Percentiles rank a stretch among this genome's conserved stretches.
Evolutionary conservation across 2,797 vertebrate genomes (phyloP).

Genomic region (Typhlichthys eigenmanni): DNA sequence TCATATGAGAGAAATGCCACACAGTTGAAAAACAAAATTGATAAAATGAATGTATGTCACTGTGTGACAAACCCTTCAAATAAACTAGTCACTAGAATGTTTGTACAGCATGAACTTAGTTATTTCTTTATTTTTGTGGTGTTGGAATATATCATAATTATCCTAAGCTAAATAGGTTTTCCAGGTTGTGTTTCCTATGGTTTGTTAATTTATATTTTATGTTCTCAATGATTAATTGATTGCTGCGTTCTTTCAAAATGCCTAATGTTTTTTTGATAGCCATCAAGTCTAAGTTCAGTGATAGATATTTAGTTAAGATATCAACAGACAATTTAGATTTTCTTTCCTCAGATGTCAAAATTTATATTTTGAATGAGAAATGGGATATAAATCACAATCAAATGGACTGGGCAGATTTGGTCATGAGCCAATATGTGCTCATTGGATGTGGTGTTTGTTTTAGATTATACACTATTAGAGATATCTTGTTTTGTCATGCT

Average conservation of each 20-base stretch:
- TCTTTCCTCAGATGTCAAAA: no score
- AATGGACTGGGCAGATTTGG: no score
- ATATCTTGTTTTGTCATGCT: no score
- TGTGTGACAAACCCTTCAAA: constrained; percentile 28
- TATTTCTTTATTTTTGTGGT: neutral
- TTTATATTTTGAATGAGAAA: no score
- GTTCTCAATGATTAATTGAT: neutral
- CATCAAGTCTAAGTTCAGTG: no score
- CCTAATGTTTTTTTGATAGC: neutral
- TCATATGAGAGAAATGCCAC: constrained; percentile 10
- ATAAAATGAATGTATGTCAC: constrained; percentile 44
- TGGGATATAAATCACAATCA: no score
- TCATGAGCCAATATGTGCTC: no score
- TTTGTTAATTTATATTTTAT: neutral
- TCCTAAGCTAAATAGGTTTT: neutral
- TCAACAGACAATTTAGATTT: no score
- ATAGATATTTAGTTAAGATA: neutral
- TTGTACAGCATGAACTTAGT: constrained; percentile 15
- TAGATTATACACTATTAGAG: no score
- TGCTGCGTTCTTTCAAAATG: neutral
- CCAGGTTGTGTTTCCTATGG: neutral
- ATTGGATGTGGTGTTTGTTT: no score
- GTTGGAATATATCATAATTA: neutral
- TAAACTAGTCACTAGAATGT: constrained; percentile 24
- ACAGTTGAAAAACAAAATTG: constrained; percentile 2